Evolutionary conservation across 2,797 vertebrate genomes (phyloP), one percentile per base, ranked within the genome.

Genomic region (Sylvilagus floridanus): DNA sequence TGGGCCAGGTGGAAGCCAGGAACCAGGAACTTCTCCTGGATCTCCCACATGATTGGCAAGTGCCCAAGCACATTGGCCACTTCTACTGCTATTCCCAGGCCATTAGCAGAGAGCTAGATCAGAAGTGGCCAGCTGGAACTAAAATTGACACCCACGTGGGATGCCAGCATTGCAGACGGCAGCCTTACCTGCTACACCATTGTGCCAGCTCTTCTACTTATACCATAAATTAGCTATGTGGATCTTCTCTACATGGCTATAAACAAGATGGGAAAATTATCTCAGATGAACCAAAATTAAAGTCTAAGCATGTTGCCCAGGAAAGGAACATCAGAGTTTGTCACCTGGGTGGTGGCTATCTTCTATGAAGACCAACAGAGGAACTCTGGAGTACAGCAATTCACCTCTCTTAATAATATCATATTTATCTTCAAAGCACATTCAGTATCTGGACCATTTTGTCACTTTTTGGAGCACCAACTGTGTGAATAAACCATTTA

Each of bases 141-240:
- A 5, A 19, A 57, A 57, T 57, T 57, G 54, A 19, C 17, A 57
- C 13, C 17, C 54, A 57, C 17, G 17, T 57, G 54, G 19, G 54
- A 57, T 57, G 19, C 54, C 54, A 57, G 14, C 19, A 57, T 57
- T 57, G 54, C 54, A 57, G 54, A 21, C 17, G 5, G 54, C 54
- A 57, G 54, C 54, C 19, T 57, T 57, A 57, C 54, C 54, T 16
- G 54, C 14, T 57, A 57, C 19, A 57, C 14, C 54, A 57, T 21
- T 57, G 19, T 16, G 19, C 54, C 19, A 21, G 12, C 54, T 21
- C 54, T 11, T 57, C 19, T 57, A 21, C 14, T 57, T 57, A 21
- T 57, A 57, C 71, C 72, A 83, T 50, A 65, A 96, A 63, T 66
- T 50, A 86, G n/a, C 54, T 92, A n/a, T 57, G 68, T 93, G 54